Conservation (phyloP, 2,113 vertebrate species). For the Malurus melanocephalus region DNA sequence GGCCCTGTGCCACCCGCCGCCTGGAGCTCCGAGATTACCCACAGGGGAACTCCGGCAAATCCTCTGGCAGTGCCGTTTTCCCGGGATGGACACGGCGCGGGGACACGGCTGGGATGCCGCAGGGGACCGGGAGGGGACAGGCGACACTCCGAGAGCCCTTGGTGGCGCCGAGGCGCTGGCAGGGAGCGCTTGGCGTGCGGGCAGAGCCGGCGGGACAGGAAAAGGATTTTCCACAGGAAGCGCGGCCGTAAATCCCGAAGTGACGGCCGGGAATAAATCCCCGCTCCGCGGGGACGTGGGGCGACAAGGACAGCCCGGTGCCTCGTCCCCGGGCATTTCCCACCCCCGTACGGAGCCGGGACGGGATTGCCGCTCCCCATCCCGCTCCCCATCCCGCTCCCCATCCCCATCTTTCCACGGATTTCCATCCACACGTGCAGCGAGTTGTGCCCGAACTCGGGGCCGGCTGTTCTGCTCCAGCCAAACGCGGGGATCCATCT, state of each 20-base stretch:
- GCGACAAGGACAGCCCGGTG: neutral
- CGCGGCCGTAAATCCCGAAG: neutral
- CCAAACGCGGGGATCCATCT: neutral
- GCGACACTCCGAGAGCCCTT: accelerated
- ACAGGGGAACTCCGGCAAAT: neutral
- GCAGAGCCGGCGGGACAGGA: neutral
- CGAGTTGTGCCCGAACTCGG: neutral
- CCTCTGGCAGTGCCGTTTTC: neutral
- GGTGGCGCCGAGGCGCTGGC: neutral
- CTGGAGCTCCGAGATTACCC: neutral
- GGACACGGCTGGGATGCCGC: accelerated
- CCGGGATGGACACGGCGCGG: accelerated
- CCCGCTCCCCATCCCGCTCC: neutral
- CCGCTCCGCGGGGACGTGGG: too few species aligned
- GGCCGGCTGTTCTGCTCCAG: neutral
- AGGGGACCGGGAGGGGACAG: neutral
- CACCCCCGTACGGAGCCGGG: accelerated
- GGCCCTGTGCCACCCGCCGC: neutral
- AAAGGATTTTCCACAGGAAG: constrained; percentile 28
- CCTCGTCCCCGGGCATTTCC: neutral
- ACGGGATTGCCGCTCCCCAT: neutral
- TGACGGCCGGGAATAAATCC: neutral
- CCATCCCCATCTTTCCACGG: neutral
- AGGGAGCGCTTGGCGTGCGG: neutral
- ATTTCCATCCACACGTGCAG: accelerated